Evolutionary conservation across 2,797 vertebrate genomes (phyloP).

Genomic region (Takifugu ocellatus): DNA sequence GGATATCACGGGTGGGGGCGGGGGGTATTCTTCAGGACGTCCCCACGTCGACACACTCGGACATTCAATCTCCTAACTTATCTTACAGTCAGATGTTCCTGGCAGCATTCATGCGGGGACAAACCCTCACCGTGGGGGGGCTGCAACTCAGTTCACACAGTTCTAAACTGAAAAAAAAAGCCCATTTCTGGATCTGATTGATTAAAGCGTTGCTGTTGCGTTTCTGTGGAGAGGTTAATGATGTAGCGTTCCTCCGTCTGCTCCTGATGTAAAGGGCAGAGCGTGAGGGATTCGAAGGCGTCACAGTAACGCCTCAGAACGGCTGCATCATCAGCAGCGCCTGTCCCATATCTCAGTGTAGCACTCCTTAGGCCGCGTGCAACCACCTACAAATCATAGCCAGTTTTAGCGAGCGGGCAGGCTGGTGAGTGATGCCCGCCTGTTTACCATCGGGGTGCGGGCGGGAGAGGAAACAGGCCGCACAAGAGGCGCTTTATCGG

Average conservation of each 20-base stretch:
- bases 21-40: conserved; percentile 56
- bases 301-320: conserved; percentile 60
- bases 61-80: conserved; percentile 30
- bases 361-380: conserved; percentile 56
- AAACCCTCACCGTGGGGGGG: conserved; percentile 44
- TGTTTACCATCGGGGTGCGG: conserved; percentile 30
- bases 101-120: conserved; percentile 55
- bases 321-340: conserved; percentile 64
- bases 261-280: conserved; percentile 41
- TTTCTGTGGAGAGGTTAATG: conserved; percentile 39
- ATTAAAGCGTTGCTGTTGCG: conserved; percentile 51
- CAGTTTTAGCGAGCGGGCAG: conserved; percentile 39
- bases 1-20: conserved; percentile 11
- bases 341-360: conserved; percentile 65
- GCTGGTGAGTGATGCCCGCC: conserved; percentile 39
- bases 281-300: conserved; percentile 57
- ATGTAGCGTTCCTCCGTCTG: conserved; percentile 46
- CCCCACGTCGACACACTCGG: conserved; percentile 41
- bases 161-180: conserved; percentile 38
- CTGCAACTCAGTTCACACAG: conserved; percentile 37
- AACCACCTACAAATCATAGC: conserved; percentile 61
- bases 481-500: conserved; percentile 37
- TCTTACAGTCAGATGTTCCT: conserved; percentile 61
- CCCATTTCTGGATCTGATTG: conserved; percentile 50
- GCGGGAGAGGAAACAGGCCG: conserved; percentile 10